Conservation (phyloP, 2,888 invertebrate species). For the Papilio protenor region DNA sequence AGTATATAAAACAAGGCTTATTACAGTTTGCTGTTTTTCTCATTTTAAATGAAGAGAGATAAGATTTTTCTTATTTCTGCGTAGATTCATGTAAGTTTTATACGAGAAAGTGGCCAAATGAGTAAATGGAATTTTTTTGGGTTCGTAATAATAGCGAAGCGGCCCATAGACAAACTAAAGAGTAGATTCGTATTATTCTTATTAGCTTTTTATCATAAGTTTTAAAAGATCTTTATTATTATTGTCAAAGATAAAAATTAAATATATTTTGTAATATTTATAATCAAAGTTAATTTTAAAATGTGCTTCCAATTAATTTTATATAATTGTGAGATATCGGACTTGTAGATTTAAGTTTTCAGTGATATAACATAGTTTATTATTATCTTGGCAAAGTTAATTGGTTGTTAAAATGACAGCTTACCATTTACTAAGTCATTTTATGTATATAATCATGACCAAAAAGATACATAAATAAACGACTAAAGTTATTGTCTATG, state of each 20-base stretch:
- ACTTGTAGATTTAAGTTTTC: background rate
- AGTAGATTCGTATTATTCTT: background rate
- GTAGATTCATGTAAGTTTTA: background rate
- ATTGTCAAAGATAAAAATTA: background rate
- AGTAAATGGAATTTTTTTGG: background rate
- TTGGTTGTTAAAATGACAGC: background rate
- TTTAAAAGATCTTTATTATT: slow-evolving; percentile 14
- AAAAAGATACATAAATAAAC: background rate
- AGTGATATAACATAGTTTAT: background rate
- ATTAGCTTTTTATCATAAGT: background rate
- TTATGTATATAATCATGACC: background rate
- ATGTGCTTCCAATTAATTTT: slow-evolving; percentile 2
- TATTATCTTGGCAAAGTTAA: background rate
- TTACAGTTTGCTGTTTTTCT: background rate
- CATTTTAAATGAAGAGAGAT: background rate
- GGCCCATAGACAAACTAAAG: background rate
- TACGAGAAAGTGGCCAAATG: background rate
- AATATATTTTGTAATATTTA: background rate
- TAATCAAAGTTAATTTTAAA: background rate
- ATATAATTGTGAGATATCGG: background rate
- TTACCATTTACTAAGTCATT: background rate
- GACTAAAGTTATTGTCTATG: background rate
- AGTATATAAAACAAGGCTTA: no score
- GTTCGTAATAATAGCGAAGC: background rate
- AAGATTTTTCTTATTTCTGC: background rate